Base-by-base conservation (phyloP, 2,113 vertebrate genomes). In the Recurvirostra avosetta region DNA sequence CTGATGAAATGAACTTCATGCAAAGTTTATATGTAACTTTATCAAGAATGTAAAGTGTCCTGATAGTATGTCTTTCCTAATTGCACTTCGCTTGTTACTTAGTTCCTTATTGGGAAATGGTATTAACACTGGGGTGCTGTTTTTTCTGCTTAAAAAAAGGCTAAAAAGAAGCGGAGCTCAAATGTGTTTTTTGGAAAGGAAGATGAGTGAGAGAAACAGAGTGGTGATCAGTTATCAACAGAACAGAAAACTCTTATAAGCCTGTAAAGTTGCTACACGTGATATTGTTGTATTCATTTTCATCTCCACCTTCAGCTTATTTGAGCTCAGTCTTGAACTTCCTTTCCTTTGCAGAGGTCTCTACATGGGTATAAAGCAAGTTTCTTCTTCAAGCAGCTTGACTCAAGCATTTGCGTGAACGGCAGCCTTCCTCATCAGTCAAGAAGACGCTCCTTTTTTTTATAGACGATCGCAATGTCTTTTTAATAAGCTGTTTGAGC, bases 351-450 rank as follows among this genome's bases (percentile, higher is more conserved):
- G 34, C 4, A n/a, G 58, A 74, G 38, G 17, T 81, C 41, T 78
- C 52, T 43, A 11, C 27, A 26, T 6, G 11, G 15, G 5, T 29
- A 8, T 2, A 38, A 45, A 78, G 23, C 7, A 70, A 62, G 14
- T 53, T 73, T 52, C 32, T 74, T 34, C 55, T 59, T 45, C 26
- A 8, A 21, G 73, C 55, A 67, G 65, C 41, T 83, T 3, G 0
- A 13, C 49, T 72, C 1, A 2, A 80, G 65, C 2, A 0, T n/a
- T 47, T 32, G 11, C 50, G 45, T 73, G 62, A 63, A 2, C 0
- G 3, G 5, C 21, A 17, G 11, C 20, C 36, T 50, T 29, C n/a
- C 59, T n/a, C 8, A 1, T 16, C 50, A 61, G 74, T 58, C 22
- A 22, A 38, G 73, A 25, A 5, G 11, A 1, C 0, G 1, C 12